Conservation (phyloP, 2,113 vertebrate species). For the Brienomyrus brachyistius region DNA sequence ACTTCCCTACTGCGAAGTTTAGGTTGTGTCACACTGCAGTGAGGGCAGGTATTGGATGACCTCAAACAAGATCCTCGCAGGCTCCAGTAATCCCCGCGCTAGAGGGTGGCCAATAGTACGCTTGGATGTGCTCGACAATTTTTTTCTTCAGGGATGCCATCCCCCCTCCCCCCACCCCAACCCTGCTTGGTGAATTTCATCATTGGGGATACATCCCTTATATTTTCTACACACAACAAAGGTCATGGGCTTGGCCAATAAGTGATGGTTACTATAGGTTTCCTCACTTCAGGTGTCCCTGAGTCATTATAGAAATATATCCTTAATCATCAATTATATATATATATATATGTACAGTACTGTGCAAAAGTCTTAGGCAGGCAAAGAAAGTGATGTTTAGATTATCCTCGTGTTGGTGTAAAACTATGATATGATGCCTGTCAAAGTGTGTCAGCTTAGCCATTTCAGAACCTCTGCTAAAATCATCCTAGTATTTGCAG, state of each 20-base stretch:
- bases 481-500: too few species aligned
- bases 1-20: neutral
- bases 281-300: neutral
- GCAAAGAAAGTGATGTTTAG: too few species aligned
- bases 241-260: neutral
- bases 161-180: too few species aligned
- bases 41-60: neutral
- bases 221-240: neutral
- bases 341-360: too few species aligned
- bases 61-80: neutral
- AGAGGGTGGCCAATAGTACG: neutral
- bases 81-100: neutral
- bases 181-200: neutral
- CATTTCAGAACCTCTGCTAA: too few species aligned
- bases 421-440: too few species aligned
- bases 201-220: neutral
- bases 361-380: too few species aligned
- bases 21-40: neutral
- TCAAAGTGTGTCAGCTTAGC: too few species aligned
- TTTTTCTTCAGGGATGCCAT: too few species aligned
- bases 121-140: neutral
- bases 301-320: neutral
- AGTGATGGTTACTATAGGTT: neutral
- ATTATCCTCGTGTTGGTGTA: too few species aligned
- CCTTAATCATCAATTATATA: neutral